Evolutionary conservation across 2,888 invertebrate genomes (phyloP).

Genomic region (Lasioglossum figueresi): DNA sequence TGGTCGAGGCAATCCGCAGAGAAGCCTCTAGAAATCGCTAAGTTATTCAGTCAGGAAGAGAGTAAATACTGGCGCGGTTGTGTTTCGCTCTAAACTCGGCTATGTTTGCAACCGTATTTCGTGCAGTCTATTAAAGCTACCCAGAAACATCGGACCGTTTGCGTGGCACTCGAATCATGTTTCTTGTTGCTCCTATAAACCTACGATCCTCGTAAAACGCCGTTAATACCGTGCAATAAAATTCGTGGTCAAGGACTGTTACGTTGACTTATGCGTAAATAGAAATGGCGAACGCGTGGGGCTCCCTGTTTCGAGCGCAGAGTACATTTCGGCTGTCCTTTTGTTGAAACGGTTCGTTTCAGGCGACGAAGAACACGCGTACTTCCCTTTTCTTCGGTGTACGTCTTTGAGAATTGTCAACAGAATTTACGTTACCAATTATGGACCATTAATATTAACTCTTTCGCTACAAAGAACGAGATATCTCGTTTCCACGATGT

Average conservation of each 20-base stretch:
- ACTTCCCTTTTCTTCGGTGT: no score
- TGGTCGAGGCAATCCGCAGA: not conserved
- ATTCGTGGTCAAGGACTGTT: conserved; percentile 33
- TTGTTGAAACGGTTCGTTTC: not conserved
- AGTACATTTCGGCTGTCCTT: not conserved
- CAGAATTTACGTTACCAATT: no score
- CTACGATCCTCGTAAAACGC: conserved; percentile 35
- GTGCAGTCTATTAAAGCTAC: not conserved
- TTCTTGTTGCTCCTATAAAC: conserved; percentile 1
- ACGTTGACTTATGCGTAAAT: conserved; percentile 28
- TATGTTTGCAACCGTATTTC: not conserved
- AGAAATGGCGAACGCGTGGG: conserved; percentile 17
- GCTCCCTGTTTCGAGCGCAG: not conserved
- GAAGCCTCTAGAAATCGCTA: not conserved
- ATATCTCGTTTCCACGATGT: no score
- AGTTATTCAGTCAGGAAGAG: not conserved
- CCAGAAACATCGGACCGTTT: not conserved
- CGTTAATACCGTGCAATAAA: conserved; percentile 28
- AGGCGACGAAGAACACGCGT: not conserved
- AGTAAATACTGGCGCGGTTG: not conserved
- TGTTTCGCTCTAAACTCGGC: not conserved
- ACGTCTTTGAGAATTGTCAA: no score
- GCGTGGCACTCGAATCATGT: not conserved
- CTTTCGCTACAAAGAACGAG: no score
- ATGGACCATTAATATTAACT: no score